Evolutionary conservation across 2,888 invertebrate species (phyloP).

Genomic region (Apomyelois bistriatella): DNA sequence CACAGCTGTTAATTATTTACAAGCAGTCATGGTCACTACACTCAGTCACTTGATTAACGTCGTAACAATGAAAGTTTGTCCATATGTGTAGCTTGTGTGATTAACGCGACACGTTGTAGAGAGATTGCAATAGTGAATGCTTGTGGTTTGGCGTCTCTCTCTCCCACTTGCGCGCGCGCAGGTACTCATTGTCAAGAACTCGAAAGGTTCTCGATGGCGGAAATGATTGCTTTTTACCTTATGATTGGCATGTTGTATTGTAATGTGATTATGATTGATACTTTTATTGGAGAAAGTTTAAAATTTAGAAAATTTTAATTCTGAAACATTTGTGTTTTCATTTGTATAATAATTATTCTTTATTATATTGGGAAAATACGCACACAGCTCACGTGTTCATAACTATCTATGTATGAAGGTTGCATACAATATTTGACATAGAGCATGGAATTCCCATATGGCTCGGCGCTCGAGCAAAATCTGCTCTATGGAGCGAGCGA

Average conservation of each 20-base stretch:
- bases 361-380: too few species aligned
- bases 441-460: too few species aligned
- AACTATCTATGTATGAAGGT: too few species aligned
- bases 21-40: conserved; percentile 5
- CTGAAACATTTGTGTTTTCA: too few species aligned
- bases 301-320: too few species aligned
- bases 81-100: not conserved
- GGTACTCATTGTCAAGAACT: conserved; percentile 24
- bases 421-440: too few species aligned
- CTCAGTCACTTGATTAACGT: not conserved
- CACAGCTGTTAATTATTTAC: conserved; percentile 1
- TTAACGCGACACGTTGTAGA: conserved; percentile 33
- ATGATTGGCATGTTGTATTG: conserved; percentile 2
- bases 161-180: conserved; percentile 35
- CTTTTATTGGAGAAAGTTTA: not conserved
- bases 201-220: conserved; percentile 12
- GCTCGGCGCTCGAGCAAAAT: too few species aligned
- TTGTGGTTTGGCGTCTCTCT: conserved; percentile 36
- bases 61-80: not conserved
- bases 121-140: conserved; percentile 52
- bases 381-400: too few species aligned
- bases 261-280: conserved; percentile 12
- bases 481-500: too few species aligned
- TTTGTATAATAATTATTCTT: too few species aligned
- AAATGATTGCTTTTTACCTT: conserved; percentile 5